A percentile compares a stretch with the other conserved stretches of the same genome.
Evolutionary conservation across 64 coral and sea anemone species (phyloP).

Genomic region (Acropora yongei): DNA sequence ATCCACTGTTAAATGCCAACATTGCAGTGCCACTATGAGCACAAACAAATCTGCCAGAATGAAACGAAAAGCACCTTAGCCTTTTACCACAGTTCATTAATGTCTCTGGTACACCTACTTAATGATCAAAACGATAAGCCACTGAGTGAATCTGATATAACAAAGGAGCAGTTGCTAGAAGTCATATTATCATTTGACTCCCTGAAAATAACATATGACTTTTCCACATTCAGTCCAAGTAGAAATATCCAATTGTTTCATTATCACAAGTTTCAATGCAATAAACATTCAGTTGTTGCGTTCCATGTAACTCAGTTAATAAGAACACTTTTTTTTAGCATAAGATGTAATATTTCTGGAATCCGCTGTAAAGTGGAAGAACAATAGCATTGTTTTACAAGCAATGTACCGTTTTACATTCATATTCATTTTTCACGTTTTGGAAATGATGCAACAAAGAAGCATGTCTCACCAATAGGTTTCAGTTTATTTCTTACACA

Average conservation of each 20-base stretch:
- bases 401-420: conserved; percentile 12
- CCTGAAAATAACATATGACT: conserved; percentile 22
- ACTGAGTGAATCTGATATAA: no score
- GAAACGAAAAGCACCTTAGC: no score
- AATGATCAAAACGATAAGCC: no score
- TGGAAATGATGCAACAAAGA: background rate
- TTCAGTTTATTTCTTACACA: no score
- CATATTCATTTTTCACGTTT: conserved; percentile 4
- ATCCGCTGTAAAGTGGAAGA: conserved; percentile 12
- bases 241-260: conserved; percentile 15
- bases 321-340: conserved; percentile 10
- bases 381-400: background rate
- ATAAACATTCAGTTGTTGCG: no score
- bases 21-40: no score
- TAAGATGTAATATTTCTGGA: background rate
- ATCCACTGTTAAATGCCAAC: no score
- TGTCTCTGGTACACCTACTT: no score
- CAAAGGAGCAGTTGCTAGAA: background rate
- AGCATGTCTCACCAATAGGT: no score
- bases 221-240: background rate
- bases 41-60: no score
- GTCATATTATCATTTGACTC: conserved; percentile 25
- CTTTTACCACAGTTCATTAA: no score
- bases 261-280: conserved; percentile 15
- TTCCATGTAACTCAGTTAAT: background rate